A percentile compares a stretch with the other conserved stretches of the same genome.
Conservation (phyloP, 1,140 invertebrate genomes). For the Penaeus japonicus region DNA sequence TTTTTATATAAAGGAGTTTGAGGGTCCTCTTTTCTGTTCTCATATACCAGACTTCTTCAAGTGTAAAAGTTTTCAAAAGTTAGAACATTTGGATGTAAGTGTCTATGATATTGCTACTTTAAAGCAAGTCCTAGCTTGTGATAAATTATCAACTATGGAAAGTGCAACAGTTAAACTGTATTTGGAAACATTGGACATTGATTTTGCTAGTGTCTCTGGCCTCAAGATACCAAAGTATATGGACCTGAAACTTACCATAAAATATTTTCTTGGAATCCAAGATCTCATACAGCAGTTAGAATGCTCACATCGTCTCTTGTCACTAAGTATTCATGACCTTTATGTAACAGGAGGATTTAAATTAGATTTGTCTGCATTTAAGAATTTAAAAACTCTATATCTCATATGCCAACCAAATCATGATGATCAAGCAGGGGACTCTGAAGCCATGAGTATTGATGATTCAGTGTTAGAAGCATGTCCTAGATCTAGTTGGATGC, state of each 20-base stretch:
- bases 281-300: background rate
- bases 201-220: background rate
- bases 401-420: background rate
- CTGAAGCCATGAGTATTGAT: background rate
- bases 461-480: background rate
- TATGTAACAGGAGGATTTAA: background rate
- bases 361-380: slow-evolving; percentile 4
- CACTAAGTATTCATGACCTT: slow-evolving; percentile 6
- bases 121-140: background rate
- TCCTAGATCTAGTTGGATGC: background rate
- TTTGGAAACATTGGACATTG: background rate
- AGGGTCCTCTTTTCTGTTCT: slow-evolving; percentile 20
- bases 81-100: background rate
- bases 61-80: background rate
- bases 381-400: background rate
- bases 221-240: background rate
- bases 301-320: background rate
- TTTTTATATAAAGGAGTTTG: background rate
- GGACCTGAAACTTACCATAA: background rate
- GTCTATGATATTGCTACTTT: slow-evolving; percentile 11
- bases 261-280: slow-evolving; percentile 20
- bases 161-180: background rate
- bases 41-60: background rate
- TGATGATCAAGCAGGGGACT: background rate
- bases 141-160: background rate